These are phyloP conservation scores for Thecocarcelia acutangulata DNA, from an alignment of 2,888 invertebrate genomes.

Conservation along the genomic window DNA sequence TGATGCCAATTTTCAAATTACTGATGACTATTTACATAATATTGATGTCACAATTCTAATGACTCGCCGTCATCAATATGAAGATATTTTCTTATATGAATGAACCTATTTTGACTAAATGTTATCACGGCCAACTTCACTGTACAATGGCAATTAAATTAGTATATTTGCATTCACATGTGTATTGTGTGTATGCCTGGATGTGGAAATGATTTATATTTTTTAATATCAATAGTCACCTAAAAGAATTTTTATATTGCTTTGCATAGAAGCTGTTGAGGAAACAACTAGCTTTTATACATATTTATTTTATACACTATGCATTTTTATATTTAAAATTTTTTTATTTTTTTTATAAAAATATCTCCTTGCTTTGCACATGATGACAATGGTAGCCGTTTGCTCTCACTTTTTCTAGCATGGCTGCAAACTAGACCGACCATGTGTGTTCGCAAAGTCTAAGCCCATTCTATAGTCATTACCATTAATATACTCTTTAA, in stretches of 20 bases:
- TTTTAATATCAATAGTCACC: constrained; percentile 65
- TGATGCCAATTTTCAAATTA: too few species aligned
- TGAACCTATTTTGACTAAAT: too few species aligned
- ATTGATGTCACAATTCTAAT: too few species aligned
- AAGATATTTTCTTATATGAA: too few species aligned
- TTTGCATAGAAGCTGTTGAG: constrained; percentile 35
- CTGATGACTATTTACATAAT: too few species aligned
- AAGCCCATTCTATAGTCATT: neutral
- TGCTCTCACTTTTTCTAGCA: constrained; percentile 7
- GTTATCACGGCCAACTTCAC: too few species aligned
- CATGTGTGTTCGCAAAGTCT: constrained; percentile 21
- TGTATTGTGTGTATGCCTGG: neutral
- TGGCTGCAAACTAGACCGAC: neutral
- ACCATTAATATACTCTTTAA: neutral
- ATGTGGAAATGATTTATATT: constrained; percentile 60
- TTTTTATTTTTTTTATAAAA: constrained; percentile 26
- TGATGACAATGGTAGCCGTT: constrained; percentile 32
- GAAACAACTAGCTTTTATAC: constrained; percentile 1
- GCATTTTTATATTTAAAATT: constrained; percentile 31
- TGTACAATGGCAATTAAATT: too few species aligned
- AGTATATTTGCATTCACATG: constrained; percentile 21
- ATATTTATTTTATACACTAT: constrained; percentile 47
- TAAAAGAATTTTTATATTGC: constrained; percentile 45
- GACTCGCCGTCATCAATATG: too few species aligned
- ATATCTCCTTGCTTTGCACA: constrained; percentile 29